A percentile compares a stretch with the other conserved stretches of the same genome.
phyloP scores from a whole-genome alignment of 2,113 vertebrate genomes.

The Odontophorus gujanensis region DNA sequence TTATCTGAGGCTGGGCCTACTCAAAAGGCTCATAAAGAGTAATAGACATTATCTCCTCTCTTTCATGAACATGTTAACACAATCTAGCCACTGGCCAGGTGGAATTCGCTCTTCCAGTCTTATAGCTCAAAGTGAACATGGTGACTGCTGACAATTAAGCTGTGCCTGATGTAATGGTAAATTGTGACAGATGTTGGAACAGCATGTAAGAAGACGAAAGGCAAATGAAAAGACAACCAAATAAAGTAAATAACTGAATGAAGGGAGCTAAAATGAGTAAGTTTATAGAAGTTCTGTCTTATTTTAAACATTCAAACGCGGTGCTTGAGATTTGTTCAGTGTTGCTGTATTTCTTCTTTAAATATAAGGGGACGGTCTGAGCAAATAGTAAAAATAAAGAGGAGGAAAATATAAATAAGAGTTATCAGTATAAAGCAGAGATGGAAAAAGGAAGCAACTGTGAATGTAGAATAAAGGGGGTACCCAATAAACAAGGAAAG shows the following conservation, averaged over 20 bases:
- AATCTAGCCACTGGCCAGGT: not conserved
- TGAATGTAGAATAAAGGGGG: not conserved
- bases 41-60: too few species aligned
- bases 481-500: not conserved
- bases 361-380: not conserved
- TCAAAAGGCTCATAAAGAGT: too few species aligned
- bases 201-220: not conserved
- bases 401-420: not conserved
- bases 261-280: not conserved
- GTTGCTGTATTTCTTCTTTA: not conserved
- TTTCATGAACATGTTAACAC: not conserved
- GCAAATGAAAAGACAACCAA: not conserved
- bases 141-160: not conserved
- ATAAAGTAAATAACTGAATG: not conserved
- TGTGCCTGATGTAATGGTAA: not conserved
- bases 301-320: not conserved
- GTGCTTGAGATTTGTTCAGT: not conserved
- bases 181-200: not conserved
- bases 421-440: not conserved
- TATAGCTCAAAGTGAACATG: not conserved
- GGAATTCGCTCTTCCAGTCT: not conserved
- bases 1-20: not conserved
- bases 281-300: not conserved
- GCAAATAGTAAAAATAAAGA: not conserved
- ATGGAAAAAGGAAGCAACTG: not conserved